Conservation (phyloP, 1,140 invertebrate species). For the Penaeus indicus region DNA sequence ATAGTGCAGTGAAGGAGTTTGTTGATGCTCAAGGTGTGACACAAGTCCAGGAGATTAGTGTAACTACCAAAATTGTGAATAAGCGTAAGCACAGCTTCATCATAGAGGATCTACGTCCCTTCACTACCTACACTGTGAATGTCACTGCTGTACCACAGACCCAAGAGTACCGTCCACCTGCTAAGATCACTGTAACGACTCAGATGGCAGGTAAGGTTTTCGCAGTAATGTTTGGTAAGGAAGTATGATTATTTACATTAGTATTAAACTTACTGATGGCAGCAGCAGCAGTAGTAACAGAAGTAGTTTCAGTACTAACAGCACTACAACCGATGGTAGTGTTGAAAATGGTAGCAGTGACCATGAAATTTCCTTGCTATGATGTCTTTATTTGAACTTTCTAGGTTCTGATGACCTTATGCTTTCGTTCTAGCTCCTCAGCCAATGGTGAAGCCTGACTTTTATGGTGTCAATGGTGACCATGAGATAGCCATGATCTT, state of each 20-base stretch:
- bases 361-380: neutral
- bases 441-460: constrained; percentile 94
- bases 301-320: no score
- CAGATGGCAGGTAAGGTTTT: constrained; percentile 82
- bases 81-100: constrained; percentile 75
- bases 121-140: constrained; percentile 95
- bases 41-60: constrained; percentile 85
- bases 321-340: no score
- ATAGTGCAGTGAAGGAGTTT: constrained; percentile 94
- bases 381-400: neutral
- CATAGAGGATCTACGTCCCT: constrained; percentile 90
- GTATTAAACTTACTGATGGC: no score
- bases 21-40: constrained; percentile 94
- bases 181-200: constrained; percentile 94
- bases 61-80: constrained; percentile 80
- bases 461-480: constrained; percentile 87
- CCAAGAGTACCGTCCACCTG: constrained; percentile 86
- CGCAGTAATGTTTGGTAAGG: neutral
- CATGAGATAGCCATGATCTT: constrained; percentile 92
- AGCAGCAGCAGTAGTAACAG: no score
- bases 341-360: no score
- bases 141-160: constrained; percentile 91
- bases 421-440: constrained; percentile 80
- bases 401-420: constrained; percentile 26
- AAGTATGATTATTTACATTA: neutral